A percentile compares a stretch with the other conserved stretches of the same genome.
Evolutionary conservation across 2,113 vertebrate species (phyloP).

Genomic region (Neotoma lepida): DNA sequence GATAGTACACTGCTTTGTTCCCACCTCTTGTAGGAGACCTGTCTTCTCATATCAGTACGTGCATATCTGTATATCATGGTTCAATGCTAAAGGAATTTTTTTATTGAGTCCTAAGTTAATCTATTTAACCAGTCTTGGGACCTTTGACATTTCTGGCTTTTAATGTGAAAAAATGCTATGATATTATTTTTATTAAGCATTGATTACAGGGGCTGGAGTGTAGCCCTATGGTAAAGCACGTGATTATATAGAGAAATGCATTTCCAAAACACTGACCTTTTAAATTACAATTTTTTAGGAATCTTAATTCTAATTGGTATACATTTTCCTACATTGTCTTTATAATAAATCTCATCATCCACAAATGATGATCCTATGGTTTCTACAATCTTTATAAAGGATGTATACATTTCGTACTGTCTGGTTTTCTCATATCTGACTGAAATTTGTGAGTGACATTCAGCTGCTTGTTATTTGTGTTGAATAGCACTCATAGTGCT

Average conservation of each 20-base stretch:
- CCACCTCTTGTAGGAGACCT: background rate
- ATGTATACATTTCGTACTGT: background rate
- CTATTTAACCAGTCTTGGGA: background rate
- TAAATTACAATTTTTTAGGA: constrained; percentile 7
- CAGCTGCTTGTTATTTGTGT: background rate
- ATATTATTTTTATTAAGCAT: constrained; percentile 46
- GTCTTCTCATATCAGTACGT: background rate
- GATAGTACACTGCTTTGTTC: background rate
- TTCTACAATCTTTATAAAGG: background rate
- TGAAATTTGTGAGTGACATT: background rate
- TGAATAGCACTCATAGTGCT: background rate
- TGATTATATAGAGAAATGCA: background rate
- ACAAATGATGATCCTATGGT: background rate
- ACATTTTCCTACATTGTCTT: background rate
- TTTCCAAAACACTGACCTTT: constrained; percentile 29
- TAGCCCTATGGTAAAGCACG: background rate
- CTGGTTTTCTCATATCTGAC: constrained; percentile 9
- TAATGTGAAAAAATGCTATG: background rate
- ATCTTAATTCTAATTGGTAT: constrained; percentile 9
- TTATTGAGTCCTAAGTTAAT: background rate
- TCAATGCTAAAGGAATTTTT: background rate
- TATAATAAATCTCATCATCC: background rate
- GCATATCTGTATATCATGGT: background rate
- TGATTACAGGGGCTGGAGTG: background rate
- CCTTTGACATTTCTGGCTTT: background rate